These are phyloP conservation scores for Ectropis crepuscularia DNA, from an alignment of 2,888 invertebrate species.

Conservation along the genomic window DNA sequence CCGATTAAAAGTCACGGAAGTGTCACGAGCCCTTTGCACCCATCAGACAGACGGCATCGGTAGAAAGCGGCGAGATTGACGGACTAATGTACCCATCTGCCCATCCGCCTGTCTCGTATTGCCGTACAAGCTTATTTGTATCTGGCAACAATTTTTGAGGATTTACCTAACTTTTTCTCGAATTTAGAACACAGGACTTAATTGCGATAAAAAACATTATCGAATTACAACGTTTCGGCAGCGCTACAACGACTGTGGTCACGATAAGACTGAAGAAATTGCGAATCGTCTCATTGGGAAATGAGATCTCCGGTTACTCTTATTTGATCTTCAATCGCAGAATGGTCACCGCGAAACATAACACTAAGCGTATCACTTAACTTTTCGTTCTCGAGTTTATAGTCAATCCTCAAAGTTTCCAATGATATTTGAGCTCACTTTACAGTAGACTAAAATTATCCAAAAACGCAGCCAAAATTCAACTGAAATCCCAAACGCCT, in stretches of 20 bases:
- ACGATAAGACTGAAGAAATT: too few relatives aligned
- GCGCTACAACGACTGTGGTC: too few relatives aligned
- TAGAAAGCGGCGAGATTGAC: conserved; percentile 37
- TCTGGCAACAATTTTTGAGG: not conserved
- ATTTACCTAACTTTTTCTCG: not conserved
- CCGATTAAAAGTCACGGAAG: conserved; percentile 11
- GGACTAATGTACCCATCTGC: conserved; percentile 46
- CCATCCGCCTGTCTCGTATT: conserved; percentile 41
- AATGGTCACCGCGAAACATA: too few relatives aligned
- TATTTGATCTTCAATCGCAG: too few relatives aligned
- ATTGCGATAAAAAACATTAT: too few relatives aligned
- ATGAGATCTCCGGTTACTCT: too few relatives aligned
- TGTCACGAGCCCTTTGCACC: conserved; percentile 11
- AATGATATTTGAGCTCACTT: too few relatives aligned
- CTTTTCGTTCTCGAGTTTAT: too few relatives aligned
- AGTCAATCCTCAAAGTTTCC: too few relatives aligned
- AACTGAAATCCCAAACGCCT: conserved; percentile 1
- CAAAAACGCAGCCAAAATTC: not conserved
- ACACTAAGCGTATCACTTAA: too few relatives aligned
- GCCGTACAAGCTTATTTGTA: not conserved
- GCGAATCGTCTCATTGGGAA: too few relatives aligned
- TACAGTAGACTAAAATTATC: not conserved
- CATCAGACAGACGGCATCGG: conserved; percentile 38
- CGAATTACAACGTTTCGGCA: too few relatives aligned
- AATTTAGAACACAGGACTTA: not conserved